Evolutionary conservation across 2,113 vertebrate species (phyloP), one percentile per base, ranked within the genome.

Genomic region (Ursus arctos): DNA sequence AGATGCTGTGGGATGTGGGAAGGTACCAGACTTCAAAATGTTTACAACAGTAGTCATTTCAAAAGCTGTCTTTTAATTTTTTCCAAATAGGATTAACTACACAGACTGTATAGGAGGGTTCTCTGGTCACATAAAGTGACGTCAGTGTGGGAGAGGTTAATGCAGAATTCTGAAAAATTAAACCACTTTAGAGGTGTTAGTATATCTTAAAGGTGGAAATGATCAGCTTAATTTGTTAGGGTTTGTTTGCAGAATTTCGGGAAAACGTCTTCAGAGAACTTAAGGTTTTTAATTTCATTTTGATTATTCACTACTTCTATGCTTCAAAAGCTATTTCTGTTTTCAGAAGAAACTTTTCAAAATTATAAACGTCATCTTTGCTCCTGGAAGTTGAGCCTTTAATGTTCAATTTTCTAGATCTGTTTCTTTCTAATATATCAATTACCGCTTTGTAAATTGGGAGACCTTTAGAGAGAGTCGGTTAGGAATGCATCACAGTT

Each of bases 231-330:
- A 40, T 92, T 65, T 67, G 16, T 88, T 65, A 81, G 24, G 19
- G 7, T 85, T 22, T 96, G 33, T 80, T 83, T 4, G 9, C 31
- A 85, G 55, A 89, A 81, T 85, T 86, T 88, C 24, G 31, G 57
- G 67, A 88, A 74, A 88, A 24, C 28, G 53, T 88, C 43, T 57
- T 90, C 71, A 16, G 15, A 92, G 84, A 79, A 3, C 53, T 86
- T 74, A 51, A 67, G 81, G 9, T 53, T 93, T 81, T 90, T 67
- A 77, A 63, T 85, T 90, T 74, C 26, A 72, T 87, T 98, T 91
- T 57, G 59, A 71, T 95, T 57, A 36, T 90, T 92, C 69, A 43
- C 10, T 40, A 22, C 59, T 93, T 86, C 51, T 71, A 4, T 91
- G 22, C 81, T 92, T 82, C 82, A 90, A 82, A 97, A 95, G n/a